Evolutionary conservation across 2,888 invertebrate species (phyloP).

Genomic region (Tachina fera): DNA sequence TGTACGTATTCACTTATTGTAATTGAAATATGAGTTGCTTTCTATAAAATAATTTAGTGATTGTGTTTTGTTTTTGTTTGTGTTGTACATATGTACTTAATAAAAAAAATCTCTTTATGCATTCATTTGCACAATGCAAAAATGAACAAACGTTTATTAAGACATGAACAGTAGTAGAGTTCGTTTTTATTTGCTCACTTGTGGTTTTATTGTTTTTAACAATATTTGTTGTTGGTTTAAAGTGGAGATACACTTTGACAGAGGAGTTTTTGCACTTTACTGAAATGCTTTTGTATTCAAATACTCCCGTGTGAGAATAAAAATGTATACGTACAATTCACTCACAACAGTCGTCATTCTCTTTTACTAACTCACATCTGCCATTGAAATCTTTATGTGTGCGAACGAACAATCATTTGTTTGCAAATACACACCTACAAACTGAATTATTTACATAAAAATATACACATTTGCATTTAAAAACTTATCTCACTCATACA

Average conservation of each 20-base stretch:
- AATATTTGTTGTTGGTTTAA: slow-evolving; percentile 5
- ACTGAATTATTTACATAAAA: not conserved
- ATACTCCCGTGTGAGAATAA: slow-evolving; percentile 30
- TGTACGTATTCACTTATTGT: slow-evolving; percentile 15
- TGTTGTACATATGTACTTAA: not conserved
- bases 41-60: slow-evolving; percentile 52
- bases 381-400: slow-evolving; percentile 52
- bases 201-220: slow-evolving; percentile 62
- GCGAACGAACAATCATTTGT: slow-evolving; percentile 67
- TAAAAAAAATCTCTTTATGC: slow-evolving; percentile 36
- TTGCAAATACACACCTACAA: slow-evolving; percentile 4
- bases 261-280: slow-evolving; percentile 4
- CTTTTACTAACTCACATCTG: slow-evolving; percentile 31
- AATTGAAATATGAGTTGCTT: slow-evolving; percentile 58
- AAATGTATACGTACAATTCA: slow-evolving; percentile 11
- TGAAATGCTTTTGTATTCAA: slow-evolving; percentile 34
- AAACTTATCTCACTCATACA: slow-evolving; percentile 14
- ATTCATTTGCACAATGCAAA: slow-evolving; percentile 9
- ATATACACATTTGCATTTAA: not conserved
- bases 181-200: slow-evolving; percentile 65
- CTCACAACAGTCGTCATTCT: slow-evolving; percentile 1
- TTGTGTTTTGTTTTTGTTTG: slow-evolving; percentile 15
- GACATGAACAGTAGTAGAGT: slow-evolving; percentile 28
- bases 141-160: slow-evolving; percentile 52
- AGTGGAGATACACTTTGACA: slow-evolving; percentile 35